A percentile compares a stretch with the other conserved stretches of the same genome.
Evolutionary conservation across 2,888 invertebrate genomes (phyloP).

Genomic region (Neoitamus cyanurus): DNA sequence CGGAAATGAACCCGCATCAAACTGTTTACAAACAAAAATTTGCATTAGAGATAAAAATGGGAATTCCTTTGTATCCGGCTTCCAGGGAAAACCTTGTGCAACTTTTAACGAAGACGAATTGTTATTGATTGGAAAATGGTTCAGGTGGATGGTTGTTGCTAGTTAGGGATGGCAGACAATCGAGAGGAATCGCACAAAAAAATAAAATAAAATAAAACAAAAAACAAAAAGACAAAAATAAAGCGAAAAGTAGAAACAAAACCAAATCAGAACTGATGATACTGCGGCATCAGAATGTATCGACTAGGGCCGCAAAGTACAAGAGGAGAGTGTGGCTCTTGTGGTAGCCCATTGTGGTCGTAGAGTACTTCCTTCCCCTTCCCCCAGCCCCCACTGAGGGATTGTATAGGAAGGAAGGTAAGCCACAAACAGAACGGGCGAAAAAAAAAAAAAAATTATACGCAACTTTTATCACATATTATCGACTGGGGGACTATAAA

Average conservation of each 20-base stretch:
- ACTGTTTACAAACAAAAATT: not conserved
- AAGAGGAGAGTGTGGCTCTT: not conserved
- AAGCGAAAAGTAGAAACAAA: not conserved
- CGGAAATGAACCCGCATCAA: not conserved
- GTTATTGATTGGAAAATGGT: not conserved
- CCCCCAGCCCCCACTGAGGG: not conserved
- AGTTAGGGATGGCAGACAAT: not conserved
- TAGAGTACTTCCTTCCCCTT: not conserved
- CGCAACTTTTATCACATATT: conserved; percentile 32
- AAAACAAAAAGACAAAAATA: not conserved
- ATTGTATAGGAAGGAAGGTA: not conserved
- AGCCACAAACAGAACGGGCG: not conserved
- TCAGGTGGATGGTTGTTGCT: not conserved
- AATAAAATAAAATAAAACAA: not conserved
- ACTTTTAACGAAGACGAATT: not conserved
- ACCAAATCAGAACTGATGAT: not conserved
- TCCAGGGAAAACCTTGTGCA: not conserved
- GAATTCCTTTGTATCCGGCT: not conserved
- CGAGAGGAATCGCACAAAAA: not conserved
- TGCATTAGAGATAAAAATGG: not conserved
- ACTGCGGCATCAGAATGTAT: not conserved
- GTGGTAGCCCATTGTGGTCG: not conserved
- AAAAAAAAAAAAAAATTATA: not conserved
- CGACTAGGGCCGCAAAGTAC: not conserved
- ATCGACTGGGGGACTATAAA: conserved; percentile 21